Evolutionary conservation across 2,888 invertebrate genomes (phyloP).

Genomic region (Allolobophora icterica): DNA sequence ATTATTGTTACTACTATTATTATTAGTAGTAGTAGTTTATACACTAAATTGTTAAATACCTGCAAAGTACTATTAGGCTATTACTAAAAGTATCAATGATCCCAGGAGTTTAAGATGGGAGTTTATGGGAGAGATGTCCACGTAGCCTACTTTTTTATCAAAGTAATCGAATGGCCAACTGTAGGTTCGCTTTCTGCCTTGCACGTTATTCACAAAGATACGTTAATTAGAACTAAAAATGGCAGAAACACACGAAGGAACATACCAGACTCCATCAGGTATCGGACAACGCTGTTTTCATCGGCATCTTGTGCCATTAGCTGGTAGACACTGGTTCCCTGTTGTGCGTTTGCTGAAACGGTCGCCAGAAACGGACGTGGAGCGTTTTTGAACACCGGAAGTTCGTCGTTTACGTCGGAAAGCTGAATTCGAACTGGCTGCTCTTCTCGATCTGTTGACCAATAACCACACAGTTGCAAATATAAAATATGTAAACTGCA

Average conservation of each 20-base stretch:
- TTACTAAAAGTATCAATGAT: too few species aligned
- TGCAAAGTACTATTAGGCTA: too few species aligned
- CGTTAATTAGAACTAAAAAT: background rate
- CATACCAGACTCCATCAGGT: slow-evolving; percentile 47
- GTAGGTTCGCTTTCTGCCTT: too few species aligned
- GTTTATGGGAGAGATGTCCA: too few species aligned
- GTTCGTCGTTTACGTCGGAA: slow-evolving; percentile 94
- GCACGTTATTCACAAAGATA: background rate
- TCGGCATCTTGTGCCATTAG: slow-evolving; percentile 96
- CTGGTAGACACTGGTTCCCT: slow-evolving; percentile 93
- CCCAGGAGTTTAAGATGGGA: too few species aligned
- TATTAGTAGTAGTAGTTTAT: too few species aligned
- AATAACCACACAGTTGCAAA: too few species aligned
- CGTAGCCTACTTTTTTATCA: too few species aligned
- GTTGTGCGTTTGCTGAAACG: slow-evolving; percentile 91
- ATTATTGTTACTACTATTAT: too few species aligned
- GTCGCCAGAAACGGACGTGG: slow-evolving; percentile 97
- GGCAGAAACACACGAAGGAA: background rate
- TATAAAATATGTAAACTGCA: background rate
- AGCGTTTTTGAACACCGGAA: slow-evolving; percentile 94
- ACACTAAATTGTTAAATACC: too few species aligned
- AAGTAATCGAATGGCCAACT: too few species aligned
- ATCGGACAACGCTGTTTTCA: slow-evolving; percentile 85
- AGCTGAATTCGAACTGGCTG: slow-evolving; percentile 88
- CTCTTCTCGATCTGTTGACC: slow-evolving; percentile 35